phyloP scores from a whole-genome alignment of 2,797 vertebrate species.

The Furcifer pardalis region DNA sequence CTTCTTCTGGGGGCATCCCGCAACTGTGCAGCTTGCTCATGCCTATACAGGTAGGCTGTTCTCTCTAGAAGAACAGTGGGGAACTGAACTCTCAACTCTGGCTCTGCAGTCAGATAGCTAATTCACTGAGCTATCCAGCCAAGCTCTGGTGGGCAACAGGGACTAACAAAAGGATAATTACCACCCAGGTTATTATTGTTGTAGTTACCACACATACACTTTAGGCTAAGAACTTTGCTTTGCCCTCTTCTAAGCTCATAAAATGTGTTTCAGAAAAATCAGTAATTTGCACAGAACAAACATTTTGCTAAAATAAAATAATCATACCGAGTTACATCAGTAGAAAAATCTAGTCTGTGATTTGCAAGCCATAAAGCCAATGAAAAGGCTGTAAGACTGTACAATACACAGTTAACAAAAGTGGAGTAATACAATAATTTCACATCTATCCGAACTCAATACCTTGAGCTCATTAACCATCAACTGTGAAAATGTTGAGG shows the following conservation, averaged over 20 bases:
- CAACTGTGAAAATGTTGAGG: conserved; percentile 25
- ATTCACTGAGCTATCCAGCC: too few relatives aligned
- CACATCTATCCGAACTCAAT: not conserved
- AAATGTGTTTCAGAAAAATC: conserved; percentile 40
- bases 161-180: too few relatives aligned
- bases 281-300: conserved; percentile 36
- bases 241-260: conserved; percentile 36
- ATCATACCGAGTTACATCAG: conserved; percentile 41
- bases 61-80: too few relatives aligned
- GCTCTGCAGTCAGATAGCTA: too few relatives aligned
- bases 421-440: conserved; percentile 31
- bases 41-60: too few relatives aligned
- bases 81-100: too few relatives aligned
- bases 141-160: too few relatives aligned
- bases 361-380: conserved; percentile 47
- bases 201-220: not conserved
- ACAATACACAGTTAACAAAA: not conserved
- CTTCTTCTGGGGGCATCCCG: too few relatives aligned
- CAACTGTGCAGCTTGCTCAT: too few relatives aligned
- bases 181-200: not conserved
- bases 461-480: conserved; percentile 22
- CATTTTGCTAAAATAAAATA: conserved; percentile 27
- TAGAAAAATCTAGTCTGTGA: conserved; percentile 38
- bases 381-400: conserved; percentile 1
- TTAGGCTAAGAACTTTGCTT: conserved; percentile 44